Conservation (phyloP, 2,797 vertebrate genomes). For the Chelidonichthys spinosus region DNA sequence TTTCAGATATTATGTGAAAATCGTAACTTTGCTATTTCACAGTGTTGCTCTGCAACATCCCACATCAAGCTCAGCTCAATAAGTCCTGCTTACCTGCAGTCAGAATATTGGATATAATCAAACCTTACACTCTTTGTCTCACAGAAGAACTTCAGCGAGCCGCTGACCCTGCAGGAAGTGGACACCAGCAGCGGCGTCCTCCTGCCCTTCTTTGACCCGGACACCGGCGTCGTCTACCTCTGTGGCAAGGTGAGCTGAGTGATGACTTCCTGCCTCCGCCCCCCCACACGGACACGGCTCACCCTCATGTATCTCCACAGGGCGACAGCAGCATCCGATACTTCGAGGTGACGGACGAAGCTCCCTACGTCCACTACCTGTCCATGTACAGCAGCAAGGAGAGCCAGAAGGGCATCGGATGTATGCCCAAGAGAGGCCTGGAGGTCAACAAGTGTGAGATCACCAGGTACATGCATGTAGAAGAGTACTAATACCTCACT, state of each 20-base stretch:
- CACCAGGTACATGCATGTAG: slow-evolving; percentile 81
- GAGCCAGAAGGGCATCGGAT: slow-evolving; percentile 93
- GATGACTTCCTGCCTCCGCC: background rate
- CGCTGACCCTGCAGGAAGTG: slow-evolving; percentile 90
- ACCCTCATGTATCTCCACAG: slow-evolving; percentile 69
- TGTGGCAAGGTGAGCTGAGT: slow-evolving; percentile 87
- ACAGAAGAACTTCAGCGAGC: slow-evolving; percentile 84
- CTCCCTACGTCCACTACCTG: slow-evolving; percentile 91
- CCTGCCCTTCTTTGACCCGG: slow-evolving; percentile 91
- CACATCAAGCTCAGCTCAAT: slow-evolving; percentile 6
- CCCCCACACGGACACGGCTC: background rate
- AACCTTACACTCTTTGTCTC: background rate
- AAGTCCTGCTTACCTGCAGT: slow-evolving; percentile 30
- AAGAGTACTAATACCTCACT: background rate
- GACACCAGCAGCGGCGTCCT: slow-evolving; percentile 94
- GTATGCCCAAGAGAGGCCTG: slow-evolving; percentile 94
- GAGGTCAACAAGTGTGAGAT: slow-evolving; percentile 96
- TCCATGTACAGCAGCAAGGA: slow-evolving; percentile 94
- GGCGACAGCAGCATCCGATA: slow-evolving; percentile 95
- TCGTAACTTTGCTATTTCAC: slow-evolving; percentile 22
- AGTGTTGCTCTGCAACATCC: slow-evolving; percentile 15
- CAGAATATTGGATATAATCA: background rate
- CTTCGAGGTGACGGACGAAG: slow-evolving; percentile 92
- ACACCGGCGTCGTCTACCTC: slow-evolving; percentile 91
- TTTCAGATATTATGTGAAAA: background rate